Percentiles rank a stretch among this genome's conserved stretches.
Evolutionary conservation across 2,797 vertebrate species (phyloP).

Genomic region (Gymnopithys bicolor): DNA sequence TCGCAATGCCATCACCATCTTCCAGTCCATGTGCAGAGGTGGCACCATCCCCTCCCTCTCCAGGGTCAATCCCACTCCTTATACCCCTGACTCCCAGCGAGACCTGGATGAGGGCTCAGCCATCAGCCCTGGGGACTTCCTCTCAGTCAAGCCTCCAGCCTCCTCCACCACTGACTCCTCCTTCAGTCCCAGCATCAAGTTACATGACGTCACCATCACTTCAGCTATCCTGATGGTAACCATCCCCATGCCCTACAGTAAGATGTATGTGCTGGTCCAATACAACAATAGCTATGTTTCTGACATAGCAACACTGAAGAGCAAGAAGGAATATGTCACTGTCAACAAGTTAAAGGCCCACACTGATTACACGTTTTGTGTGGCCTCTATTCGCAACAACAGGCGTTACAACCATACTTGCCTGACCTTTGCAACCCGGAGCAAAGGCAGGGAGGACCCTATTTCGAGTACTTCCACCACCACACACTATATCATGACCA

Average conservation of each 20-base stretch:
- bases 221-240: conserved; percentile 92
- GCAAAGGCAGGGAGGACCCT: conserved; percentile 83
- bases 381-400: conserved; percentile 94
- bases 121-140: conserved; percentile 80
- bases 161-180: conserved; percentile 85
- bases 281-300: conserved; percentile 96
- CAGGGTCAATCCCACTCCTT: conserved; percentile 86
- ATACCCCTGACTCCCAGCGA: conserved; percentile 83
- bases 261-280: conserved; percentile 98
- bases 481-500: conserved; percentile 99
- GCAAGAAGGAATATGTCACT: conserved; percentile 93
- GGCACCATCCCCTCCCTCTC: conserved; percentile 86
- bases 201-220: conserved; percentile 90
- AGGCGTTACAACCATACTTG: conserved; percentile 97
- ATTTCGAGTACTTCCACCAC: conserved; percentile 92
- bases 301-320: conserved; percentile 93
- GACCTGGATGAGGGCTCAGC: conserved; percentile 89
- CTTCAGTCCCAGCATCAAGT: conserved; percentile 89
- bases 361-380: conserved; percentile 96
- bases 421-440: conserved; percentile 89
- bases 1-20: conserved; percentile 92
- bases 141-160: conserved; percentile 88
- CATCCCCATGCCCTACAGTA: conserved; percentile 94
- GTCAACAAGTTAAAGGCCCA: conserved; percentile 92
- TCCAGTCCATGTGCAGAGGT: conserved; percentile 91